Conservation (phyloP, 2,888 invertebrate genomes). For the Didymodactylos carnosus region DNA sequence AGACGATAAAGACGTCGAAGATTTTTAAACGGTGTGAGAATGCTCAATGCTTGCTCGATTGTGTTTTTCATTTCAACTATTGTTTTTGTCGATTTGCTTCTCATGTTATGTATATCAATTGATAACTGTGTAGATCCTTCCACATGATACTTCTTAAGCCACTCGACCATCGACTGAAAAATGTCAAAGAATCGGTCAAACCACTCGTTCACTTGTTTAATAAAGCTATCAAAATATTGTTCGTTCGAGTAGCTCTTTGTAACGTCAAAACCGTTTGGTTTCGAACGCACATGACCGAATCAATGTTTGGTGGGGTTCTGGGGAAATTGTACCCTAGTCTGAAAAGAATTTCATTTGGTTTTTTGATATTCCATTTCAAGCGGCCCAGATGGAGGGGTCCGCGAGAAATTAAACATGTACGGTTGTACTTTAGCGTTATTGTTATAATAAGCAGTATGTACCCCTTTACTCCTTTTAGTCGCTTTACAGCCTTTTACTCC, state of each 20-base stretch:
- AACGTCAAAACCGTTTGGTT: neutral
- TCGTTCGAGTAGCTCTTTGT: neutral
- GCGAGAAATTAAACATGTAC: too few relatives aligned
- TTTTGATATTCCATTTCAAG: too few relatives aligned
- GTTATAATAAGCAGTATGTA: neutral
- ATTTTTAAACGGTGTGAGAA: neutral
- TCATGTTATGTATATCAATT: neutral
- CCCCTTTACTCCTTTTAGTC: neutral
- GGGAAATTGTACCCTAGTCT: neutral
- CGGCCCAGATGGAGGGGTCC: too few relatives aligned
- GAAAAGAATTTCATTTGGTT: neutral
- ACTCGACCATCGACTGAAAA: neutral
- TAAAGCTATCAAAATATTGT: neutral
- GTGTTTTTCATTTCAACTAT: neutral
- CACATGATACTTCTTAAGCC: neutral
- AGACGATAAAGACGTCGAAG: neutral
- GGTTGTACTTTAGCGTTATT: too few relatives aligned
- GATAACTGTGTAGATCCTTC: neutral
- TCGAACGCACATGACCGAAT: neutral
- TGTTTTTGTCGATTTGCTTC: neutral
- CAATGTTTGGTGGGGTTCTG: neutral
- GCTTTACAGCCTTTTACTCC: neutral
- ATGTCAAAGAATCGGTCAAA: neutral
- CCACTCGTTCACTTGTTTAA: neutral
- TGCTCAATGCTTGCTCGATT: neutral